These are phyloP conservation scores for Graphium colonna DNA, from an alignment of 2,888 invertebrate species.

Conservation along the genomic window DNA sequence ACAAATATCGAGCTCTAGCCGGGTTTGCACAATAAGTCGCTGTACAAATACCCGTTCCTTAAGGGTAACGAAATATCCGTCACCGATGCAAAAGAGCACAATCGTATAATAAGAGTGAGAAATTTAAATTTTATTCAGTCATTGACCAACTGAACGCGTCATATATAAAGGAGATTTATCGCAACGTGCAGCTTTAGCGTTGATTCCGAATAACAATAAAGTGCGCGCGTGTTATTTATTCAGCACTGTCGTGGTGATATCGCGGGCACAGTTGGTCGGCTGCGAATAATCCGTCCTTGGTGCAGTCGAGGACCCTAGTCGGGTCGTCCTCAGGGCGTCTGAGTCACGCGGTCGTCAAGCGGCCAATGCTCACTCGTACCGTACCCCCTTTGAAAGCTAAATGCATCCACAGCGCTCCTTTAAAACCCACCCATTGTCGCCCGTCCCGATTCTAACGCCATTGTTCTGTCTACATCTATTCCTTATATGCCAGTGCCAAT, in stretches of 20 bases:
- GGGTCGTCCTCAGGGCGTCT: slow-evolving; percentile 75
- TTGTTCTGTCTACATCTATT: slow-evolving; percentile 54
- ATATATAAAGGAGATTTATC: slow-evolving; percentile 2
- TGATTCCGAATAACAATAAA: slow-evolving; percentile 17
- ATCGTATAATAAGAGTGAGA: neutral
- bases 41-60: no score
- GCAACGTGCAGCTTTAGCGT: no score
- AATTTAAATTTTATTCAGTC: neutral
- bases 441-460: slow-evolving; percentile 67
- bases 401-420: slow-evolving; percentile 31
- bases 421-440: slow-evolving; percentile 63
- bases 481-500: slow-evolving; percentile 57
- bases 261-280: slow-evolving; percentile 48
- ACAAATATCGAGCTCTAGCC: no score
- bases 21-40: no score
- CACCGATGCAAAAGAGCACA: neutral
- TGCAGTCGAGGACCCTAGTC: slow-evolving; percentile 75
- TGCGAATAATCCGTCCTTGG: slow-evolving; percentile 68
- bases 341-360: slow-evolving; percentile 74
- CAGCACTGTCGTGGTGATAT: slow-evolving; percentile 35
- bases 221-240: slow-evolving; percentile 9
- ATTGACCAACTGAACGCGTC: neutral
- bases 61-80: no score
- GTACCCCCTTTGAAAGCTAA: slow-evolving; percentile 49
- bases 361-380: slow-evolving; percentile 76